Evolutionary conservation across 2,113 vertebrate genomes (phyloP).

Genomic region (Gavia stellata): DNA sequence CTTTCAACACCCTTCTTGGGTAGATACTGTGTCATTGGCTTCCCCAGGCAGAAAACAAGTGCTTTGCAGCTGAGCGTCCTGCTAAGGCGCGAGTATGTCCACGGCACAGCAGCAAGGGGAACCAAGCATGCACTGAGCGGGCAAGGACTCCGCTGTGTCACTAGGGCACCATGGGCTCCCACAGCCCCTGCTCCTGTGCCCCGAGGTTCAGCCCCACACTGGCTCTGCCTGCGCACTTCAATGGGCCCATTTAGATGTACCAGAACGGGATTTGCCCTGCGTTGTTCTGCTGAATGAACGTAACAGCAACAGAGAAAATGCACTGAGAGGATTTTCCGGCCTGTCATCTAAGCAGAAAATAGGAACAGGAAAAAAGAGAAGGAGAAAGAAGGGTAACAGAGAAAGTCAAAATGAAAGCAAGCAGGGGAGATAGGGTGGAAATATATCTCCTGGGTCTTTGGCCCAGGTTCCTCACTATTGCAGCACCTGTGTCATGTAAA

Average conservation of each 20-base stretch:
- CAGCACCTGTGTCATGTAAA: neutral
- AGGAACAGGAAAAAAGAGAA: neutral
- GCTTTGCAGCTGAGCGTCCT: neutral
- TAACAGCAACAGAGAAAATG: neutral
- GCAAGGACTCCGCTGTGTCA: neutral
- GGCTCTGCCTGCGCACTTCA: neutral
- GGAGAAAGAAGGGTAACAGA: neutral
- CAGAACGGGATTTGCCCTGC: neutral
- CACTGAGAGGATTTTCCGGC: neutral
- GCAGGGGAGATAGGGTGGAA: neutral
- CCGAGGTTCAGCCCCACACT: rapidly evolving
- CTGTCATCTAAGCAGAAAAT: neutral
- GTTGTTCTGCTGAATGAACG: neutral
- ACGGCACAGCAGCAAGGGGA: neutral
- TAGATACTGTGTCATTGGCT: neutral
- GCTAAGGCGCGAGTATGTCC: rapidly evolving
- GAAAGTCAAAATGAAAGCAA: neutral
- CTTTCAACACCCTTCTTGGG: neutral
- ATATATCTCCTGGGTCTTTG: neutral
- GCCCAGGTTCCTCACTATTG: neutral
- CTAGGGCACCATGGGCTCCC: neutral
- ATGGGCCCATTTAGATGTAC: neutral
- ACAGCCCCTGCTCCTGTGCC: neutral
- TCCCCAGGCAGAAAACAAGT: neutral
- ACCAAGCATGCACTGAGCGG: neutral